Conservation (phyloP, 1,140 invertebrate species). For the Drosophila cardini region DNA sequence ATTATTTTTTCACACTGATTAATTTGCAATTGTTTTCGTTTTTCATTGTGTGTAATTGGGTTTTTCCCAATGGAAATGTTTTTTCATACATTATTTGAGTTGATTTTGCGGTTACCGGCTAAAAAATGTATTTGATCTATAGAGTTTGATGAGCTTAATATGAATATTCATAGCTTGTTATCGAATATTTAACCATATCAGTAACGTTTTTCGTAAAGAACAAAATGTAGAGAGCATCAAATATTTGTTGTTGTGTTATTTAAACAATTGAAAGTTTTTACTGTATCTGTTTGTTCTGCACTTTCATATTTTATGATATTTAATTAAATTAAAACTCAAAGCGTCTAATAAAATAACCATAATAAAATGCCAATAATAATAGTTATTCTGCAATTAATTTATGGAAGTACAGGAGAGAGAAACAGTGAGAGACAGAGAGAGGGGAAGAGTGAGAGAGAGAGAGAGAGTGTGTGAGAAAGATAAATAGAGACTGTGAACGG, state of each 20-base stretch:
- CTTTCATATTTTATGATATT: neutral
- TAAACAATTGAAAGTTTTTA: neutral
- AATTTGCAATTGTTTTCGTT: slow-evolving; percentile 38
- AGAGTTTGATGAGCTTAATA: too few relatives aligned
- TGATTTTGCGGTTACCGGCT: slow-evolving; percentile 4
- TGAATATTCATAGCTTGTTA: too few relatives aligned
- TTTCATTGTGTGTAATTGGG: slow-evolving; percentile 10
- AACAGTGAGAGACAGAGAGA: neutral
- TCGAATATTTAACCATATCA: too few relatives aligned
- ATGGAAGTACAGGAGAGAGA: neutral
- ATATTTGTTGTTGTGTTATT: too few relatives aligned
- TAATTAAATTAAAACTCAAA: neutral
- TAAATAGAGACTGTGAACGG: too few relatives aligned
- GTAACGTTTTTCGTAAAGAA: too few relatives aligned
- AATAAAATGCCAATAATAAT: neutral
- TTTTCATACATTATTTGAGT: neutral
- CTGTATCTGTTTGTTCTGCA: neutral
- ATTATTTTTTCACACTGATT: slow-evolving; percentile 26
- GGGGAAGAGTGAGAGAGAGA: too few relatives aligned
- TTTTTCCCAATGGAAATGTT: neutral
- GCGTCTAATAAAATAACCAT: neutral
- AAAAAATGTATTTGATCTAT: neutral
- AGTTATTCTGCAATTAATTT: neutral
- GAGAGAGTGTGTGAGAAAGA: too few relatives aligned
- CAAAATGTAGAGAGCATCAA: neutral